Conservation (phyloP, 2,888 invertebrate genomes). For the Hirtodrosophila duncani region DNA sequence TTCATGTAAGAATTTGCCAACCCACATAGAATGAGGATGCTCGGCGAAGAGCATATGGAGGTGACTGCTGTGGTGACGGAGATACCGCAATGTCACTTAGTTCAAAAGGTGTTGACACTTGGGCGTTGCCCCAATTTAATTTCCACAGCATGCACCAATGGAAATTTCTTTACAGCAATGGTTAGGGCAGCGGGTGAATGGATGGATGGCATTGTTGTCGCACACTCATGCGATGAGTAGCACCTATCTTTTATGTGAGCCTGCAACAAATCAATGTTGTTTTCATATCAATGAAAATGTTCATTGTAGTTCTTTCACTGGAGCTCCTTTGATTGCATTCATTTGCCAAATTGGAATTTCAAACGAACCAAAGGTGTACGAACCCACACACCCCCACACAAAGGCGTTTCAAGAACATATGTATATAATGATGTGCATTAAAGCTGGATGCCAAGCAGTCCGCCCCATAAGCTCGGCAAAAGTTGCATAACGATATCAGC, state of each 20-base stretch:
- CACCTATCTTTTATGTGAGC: too few species aligned
- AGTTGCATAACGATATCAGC: too few species aligned
- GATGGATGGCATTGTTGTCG: too few species aligned
- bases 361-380: neutral
- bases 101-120: conserved; percentile 61
- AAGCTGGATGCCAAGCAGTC: too few species aligned
- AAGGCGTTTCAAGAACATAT: neutral
- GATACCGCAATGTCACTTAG: conserved; percentile 13
- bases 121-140: conserved; percentile 66
- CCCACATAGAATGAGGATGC: neutral
- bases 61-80: neutral
- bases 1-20: conserved; percentile 54
- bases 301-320: too few species aligned
- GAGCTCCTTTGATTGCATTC: conserved; percentile 28
- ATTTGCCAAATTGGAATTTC: conserved; percentile 24
- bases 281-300: too few species aligned
- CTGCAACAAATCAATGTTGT: too few species aligned
- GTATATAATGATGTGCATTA: too few species aligned
- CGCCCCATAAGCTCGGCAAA: too few species aligned
- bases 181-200: too few species aligned
- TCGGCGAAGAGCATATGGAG: neutral
- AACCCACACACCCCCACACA: too few species aligned
- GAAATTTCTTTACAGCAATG: conserved; percentile 47
- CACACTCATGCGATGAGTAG: too few species aligned
- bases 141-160: conserved; percentile 54